phyloP scores from a whole-genome alignment of 1,140 invertebrate species.

The Leptinotarsa defecta region DNA sequence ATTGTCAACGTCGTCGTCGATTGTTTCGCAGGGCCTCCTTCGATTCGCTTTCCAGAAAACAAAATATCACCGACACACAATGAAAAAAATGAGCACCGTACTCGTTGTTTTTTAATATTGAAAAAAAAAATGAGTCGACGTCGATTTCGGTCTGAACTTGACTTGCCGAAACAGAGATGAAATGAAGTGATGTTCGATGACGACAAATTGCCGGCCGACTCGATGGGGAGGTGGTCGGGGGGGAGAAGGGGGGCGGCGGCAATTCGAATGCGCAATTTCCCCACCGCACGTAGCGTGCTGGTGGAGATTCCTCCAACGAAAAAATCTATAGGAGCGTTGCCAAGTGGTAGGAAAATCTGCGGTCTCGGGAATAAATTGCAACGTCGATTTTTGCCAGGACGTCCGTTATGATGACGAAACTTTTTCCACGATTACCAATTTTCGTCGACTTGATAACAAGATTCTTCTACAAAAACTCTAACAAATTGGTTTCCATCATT shows the following conservation, averaged over 20 bases:
- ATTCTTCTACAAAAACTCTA: no score
- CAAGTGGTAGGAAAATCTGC: background rate
- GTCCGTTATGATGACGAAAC: no score
- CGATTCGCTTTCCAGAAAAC: background rate
- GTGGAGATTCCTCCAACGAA: slow-evolving; percentile 41
- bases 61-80: background rate
- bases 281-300: slow-evolving; percentile 37
- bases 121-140: no score
- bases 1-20: background rate
- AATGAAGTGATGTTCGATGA: slow-evolving; percentile 41
- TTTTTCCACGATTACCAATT: no score
- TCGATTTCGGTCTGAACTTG: background rate
- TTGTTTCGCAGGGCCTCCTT: background rate
- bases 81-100: background rate
- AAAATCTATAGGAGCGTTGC: slow-evolving; percentile 49
- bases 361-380: no score
- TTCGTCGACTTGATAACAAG: no score
- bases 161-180: slow-evolving; percentile 39
- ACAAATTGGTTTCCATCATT: no score
- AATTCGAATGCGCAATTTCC: slow-evolving; percentile 53
- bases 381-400: no score
- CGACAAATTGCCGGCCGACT: slow-evolving; percentile 40
- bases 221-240: slow-evolving; percentile 31
- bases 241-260: slow-evolving; percentile 38
- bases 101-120: background rate